Conservation (phyloP, 2,888 invertebrate species). For the Helicoverpa assulta region DNA sequence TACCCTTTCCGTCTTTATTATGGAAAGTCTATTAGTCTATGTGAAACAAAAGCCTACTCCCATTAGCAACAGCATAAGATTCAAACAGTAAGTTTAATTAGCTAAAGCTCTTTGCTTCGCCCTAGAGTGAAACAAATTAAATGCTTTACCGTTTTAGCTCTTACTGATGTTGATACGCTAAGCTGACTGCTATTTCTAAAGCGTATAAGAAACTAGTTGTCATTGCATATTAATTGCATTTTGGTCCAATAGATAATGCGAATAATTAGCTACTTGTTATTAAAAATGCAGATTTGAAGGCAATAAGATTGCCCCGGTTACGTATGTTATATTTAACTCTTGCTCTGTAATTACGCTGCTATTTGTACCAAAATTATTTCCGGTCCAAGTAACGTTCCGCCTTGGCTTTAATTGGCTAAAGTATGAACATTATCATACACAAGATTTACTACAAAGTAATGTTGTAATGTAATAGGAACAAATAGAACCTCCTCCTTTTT, state of each 20-base stretch:
- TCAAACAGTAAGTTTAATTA: not conserved
- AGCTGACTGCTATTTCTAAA: conserved; percentile 19
- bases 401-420: conserved; percentile 52
- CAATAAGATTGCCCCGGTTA: conserved; percentile 47
- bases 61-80: not conserved
- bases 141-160: conserved; percentile 8
- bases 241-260: conserved; percentile 28
- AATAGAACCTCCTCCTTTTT: not conserved
- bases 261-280: conserved; percentile 40
- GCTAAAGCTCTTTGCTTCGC: too few species aligned
- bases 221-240: conserved; percentile 48
- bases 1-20: conserved; percentile 10
- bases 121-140: conserved; percentile 14
- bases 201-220: conserved; percentile 27
- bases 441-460: conserved; percentile 17
- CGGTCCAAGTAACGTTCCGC: conserved; percentile 57
- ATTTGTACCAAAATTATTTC: conserved; percentile 61
- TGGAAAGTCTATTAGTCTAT: conserved; percentile 15
- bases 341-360: conserved; percentile 43
- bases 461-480: conserved; percentile 14
- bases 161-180: conserved; percentile 12
- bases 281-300: conserved; percentile 61
- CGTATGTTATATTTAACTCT: conserved; percentile 41
- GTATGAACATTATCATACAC: conserved; percentile 34
- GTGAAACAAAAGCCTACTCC: conserved; percentile 5